Evolutionary conservation across 2,888 invertebrate species (phyloP), one percentile per base, ranked within the genome.

Genomic region (Caenorhabditis panamensis): DNA sequence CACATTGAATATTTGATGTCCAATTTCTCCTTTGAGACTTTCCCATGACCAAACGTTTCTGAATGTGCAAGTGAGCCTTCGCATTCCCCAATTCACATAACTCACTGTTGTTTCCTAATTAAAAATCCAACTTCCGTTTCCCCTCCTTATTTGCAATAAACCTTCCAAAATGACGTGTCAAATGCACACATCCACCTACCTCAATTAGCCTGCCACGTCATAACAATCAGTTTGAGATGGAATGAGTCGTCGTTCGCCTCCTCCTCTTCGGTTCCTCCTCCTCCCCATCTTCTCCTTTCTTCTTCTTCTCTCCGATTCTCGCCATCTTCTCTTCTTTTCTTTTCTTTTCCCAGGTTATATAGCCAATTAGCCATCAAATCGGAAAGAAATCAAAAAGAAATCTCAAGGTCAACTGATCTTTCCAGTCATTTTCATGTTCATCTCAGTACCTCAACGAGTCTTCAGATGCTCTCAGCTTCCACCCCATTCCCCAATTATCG

Each of bases 191-290:
- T 20, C n/a, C 9, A n/a, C 47, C 47, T 20, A 18, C 47, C 54
- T 18, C 62, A 62, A 62, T 62, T 62, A 62, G 37, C 53, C 66
- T 73, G 73, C 59, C 73, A 66, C 73, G 73, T 66, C 59, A 66
- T 64, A 59, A 66, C 58, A 73, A 73, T 73, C 66, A 73, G 64
- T 73, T 73, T 64, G 73, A 73, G 51, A 49, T 31, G 37, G 22
- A 66, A 73, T 73, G 73, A 64, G 72, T 58, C 64, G 13, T 13
- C 49, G 36, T 58, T 16, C 31, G 20, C 5, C 53, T 54, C 54
- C 62, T 62, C 20, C 44, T 56, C 28, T 22, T 37, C 22, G 36
- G 13, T 36, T 66, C 37, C 26, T 37, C 13, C 54, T 31, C 44
- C 11, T 44, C 24, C 24, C 20, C 54, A 8, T 26, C 8, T 20